These are phyloP conservation scores for Carassius auratus DNA, from an alignment of 2,113 vertebrate species.

Conservation along the genomic window DNA sequence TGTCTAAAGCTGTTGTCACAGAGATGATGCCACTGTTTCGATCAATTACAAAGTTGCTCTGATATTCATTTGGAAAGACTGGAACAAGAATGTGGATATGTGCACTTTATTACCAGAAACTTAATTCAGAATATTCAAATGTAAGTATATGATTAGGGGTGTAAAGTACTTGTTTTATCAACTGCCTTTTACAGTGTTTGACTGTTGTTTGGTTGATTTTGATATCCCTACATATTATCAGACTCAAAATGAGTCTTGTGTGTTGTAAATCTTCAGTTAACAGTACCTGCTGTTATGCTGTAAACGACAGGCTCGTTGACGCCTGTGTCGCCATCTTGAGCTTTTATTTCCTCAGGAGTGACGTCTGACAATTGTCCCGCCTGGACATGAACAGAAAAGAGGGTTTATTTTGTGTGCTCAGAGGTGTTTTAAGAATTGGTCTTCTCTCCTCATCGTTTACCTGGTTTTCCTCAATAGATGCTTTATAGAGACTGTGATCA, in stretches of 20 bases:
- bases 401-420: too few relatives aligned
- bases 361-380: constrained; percentile 56
- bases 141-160: too few relatives aligned
- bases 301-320: constrained; percentile 76
- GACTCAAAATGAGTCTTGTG: too few relatives aligned
- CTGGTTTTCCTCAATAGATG: too few relatives aligned
- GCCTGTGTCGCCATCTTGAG: constrained; percentile 80
- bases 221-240: too few relatives aligned
- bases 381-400: constrained; percentile 65
- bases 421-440: too few relatives aligned
- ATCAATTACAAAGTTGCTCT: constrained; percentile 60
- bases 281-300: constrained; percentile 70
- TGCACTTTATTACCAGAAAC: background rate
- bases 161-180: too few relatives aligned
- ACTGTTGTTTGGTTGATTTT: too few relatives aligned
- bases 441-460: too few relatives aligned
- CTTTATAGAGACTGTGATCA: constrained; percentile 68
- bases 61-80: constrained; percentile 72
- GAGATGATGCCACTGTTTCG: constrained; percentile 67
- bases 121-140: background rate
- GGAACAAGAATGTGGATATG: constrained; percentile 9
- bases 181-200: too few relatives aligned
- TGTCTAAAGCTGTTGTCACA: constrained; percentile 67
- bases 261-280: background rate
- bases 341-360: constrained; percentile 73